Evolutionary conservation across 2,113 vertebrate species (phyloP).

Genomic region (Acanthochromis polyacanthus): DNA sequence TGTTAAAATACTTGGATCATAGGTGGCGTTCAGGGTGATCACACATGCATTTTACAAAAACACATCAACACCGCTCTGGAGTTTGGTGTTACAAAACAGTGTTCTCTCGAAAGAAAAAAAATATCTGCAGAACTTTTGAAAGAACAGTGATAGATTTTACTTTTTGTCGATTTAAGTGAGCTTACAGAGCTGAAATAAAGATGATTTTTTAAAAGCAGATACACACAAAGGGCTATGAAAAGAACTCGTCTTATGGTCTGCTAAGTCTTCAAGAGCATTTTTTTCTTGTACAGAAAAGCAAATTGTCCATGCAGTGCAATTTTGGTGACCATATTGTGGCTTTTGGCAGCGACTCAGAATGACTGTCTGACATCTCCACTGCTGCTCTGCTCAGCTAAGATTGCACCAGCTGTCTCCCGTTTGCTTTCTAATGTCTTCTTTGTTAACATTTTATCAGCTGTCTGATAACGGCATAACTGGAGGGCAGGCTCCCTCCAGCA

Average conservation of each 20-base stretch:
- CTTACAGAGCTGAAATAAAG: slow-evolving; percentile 9
- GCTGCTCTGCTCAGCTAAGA: slow-evolving; percentile 77
- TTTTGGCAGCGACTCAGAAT: slow-evolving; percentile 80
- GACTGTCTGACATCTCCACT: slow-evolving; percentile 80
- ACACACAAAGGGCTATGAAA: slow-evolving; percentile 24
- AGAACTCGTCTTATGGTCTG: slow-evolving; percentile 43
- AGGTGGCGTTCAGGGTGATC: slow-evolving; percentile 56
- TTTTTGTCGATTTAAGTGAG: slow-evolving; percentile 22
- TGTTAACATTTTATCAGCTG: slow-evolving; percentile 79
- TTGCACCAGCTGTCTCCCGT: slow-evolving; percentile 79
- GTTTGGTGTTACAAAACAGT: slow-evolving; percentile 4
- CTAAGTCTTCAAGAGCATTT: slow-evolving; percentile 51
- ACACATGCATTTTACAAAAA: slow-evolving; percentile 27
- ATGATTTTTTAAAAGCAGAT: slow-evolving; percentile 30
- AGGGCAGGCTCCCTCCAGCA: slow-evolving; percentile 73
- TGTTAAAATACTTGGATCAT: slow-evolving; percentile 32
- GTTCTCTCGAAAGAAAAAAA: slow-evolving; percentile 24
- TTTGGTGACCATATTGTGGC: slow-evolving; percentile 82
- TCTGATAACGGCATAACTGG: slow-evolving; percentile 74
- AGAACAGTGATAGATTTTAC: neutral
- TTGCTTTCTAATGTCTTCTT: slow-evolving; percentile 82
- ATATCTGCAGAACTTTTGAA: neutral
- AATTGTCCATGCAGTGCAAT: slow-evolving; percentile 76
- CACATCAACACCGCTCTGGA: neutral
- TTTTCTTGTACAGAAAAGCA: slow-evolving; percentile 60